phyloP scores from a whole-genome alignment of 2,797 vertebrate species.

The Chanos chanos region DNA sequence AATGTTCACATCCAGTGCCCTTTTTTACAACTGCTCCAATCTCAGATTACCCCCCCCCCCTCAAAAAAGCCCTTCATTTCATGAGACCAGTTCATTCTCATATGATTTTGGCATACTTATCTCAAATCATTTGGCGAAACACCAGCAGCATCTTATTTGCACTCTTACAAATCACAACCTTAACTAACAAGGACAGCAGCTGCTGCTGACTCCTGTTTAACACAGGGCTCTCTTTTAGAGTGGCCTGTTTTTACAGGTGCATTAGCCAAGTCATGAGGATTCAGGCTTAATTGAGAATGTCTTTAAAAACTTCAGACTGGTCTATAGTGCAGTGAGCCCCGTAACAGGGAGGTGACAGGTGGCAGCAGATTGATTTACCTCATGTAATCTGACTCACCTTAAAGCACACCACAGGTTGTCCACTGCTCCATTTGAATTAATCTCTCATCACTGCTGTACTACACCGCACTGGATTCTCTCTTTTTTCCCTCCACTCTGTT shows the following conservation, averaged over 20 bases:
- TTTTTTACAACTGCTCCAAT: no score
- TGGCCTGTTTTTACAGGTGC: no score
- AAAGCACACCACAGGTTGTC: constrained; percentile 34
- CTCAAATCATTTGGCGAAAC: constrained; percentile 24
- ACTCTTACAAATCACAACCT: constrained; percentile 17
- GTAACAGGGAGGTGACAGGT: constrained; percentile 46
- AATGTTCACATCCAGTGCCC: no score
- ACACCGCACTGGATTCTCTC: constrained; percentile 13
- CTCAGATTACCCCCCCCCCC: no score
- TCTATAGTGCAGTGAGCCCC: constrained; percentile 30
- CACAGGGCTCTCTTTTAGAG: no score
- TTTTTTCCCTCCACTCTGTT: constrained; percentile 27
- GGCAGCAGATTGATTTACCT: constrained; percentile 46
- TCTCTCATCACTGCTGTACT: constrained; percentile 38
- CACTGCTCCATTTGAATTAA: constrained; percentile 40
- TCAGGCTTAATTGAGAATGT: background rate
- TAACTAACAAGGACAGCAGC: no score
- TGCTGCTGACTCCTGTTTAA: no score
- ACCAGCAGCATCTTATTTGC: constrained; percentile 17
- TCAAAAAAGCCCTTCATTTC: background rate
- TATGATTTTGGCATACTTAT: constrained; percentile 1
- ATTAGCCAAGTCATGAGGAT: no score
- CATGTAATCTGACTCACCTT: constrained; percentile 52
- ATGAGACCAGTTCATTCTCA: background rate
- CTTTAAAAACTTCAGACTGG: constrained; percentile 1